Percentiles rank a stretch among this genome's conserved stretches.
Conservation (phyloP, 2,888 invertebrate genomes). For the Stramonita haemastoma region DNA sequence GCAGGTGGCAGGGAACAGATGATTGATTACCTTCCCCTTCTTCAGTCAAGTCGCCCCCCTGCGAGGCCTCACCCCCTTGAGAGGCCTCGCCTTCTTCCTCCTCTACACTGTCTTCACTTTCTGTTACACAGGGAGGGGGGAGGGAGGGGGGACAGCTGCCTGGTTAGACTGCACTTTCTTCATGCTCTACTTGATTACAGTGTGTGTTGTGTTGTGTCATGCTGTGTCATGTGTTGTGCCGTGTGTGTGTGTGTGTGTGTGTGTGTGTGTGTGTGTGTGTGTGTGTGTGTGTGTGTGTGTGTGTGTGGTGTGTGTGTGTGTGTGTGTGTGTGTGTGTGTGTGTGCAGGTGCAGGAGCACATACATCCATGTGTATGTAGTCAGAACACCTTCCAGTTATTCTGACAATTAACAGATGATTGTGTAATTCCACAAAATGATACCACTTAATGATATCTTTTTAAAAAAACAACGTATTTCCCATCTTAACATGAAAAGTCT, state of each 20-base stretch:
- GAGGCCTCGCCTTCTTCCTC: slow-evolving; percentile 30
- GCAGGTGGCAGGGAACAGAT: background rate
- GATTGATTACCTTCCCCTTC: slow-evolving; percentile 40
- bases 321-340: background rate
- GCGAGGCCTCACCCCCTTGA: background rate
- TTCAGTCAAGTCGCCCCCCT: background rate
- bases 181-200: background rate
- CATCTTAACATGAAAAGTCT: too few relatives aligned
- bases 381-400: too few relatives aligned
- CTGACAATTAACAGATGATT: too few relatives aligned
- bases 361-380: too few relatives aligned
- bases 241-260: background rate
- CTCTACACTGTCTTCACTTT: slow-evolving; percentile 27
- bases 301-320: background rate
- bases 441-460: too few relatives aligned
- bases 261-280: background rate
- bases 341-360: background rate
- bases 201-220: background rate
- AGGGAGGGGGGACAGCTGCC: background rate
- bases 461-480: too few relatives aligned
- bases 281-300: slow-evolving; percentile 3
- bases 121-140: slow-evolving; percentile 36
- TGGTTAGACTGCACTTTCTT: background rate
- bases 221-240: background rate
- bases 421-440: too few relatives aligned